Evolutionary conservation across 2,888 invertebrate genomes (phyloP).

Genomic region (Cephonodes hylas): DNA sequence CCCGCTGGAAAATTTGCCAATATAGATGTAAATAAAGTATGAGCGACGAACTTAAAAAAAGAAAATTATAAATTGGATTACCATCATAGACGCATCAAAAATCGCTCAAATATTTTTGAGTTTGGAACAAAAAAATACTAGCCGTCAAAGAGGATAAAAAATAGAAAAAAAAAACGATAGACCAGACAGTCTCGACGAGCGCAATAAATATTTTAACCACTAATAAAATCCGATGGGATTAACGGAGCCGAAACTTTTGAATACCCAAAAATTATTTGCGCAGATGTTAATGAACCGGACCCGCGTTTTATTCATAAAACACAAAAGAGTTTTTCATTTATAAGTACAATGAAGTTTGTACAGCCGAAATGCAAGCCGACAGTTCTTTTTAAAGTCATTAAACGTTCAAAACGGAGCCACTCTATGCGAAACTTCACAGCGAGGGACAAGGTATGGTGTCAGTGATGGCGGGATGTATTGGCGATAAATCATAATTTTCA

Average conservation of each 20-base stretch:
- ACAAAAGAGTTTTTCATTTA: slow-evolving; percentile 11
- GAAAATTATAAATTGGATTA: no score
- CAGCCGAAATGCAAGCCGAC: slow-evolving; percentile 37
- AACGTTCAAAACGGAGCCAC: slow-evolving; percentile 50
- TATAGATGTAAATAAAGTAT: no score
- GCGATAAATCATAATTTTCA: no score
- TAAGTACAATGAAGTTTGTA: slow-evolving; percentile 9
- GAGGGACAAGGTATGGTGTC: slow-evolving; percentile 25
- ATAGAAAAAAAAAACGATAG: background rate
- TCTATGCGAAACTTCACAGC: slow-evolving; percentile 52
- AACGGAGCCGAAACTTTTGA: background rate
- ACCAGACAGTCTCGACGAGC: background rate
- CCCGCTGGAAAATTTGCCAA: no score
- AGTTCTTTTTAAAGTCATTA: slow-evolving; percentile 59
- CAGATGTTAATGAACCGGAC: slow-evolving; percentile 6
- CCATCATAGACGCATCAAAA: no score
- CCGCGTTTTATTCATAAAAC: background rate
- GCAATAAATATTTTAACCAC: background rate
- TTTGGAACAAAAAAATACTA: no score
- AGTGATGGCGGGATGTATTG: slow-evolving; percentile 31
- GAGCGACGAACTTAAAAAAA: no score
- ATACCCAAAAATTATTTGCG: background rate
- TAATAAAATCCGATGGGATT: background rate
- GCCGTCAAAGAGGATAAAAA: no score
- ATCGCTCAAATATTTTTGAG: no score